Percentiles rank a stretch among this genome's conserved stretches.
These are phyloP conservation scores for Columba guinea DNA, from an alignment of 2,797 vertebrate genomes.

Conservation along the genomic window DNA sequence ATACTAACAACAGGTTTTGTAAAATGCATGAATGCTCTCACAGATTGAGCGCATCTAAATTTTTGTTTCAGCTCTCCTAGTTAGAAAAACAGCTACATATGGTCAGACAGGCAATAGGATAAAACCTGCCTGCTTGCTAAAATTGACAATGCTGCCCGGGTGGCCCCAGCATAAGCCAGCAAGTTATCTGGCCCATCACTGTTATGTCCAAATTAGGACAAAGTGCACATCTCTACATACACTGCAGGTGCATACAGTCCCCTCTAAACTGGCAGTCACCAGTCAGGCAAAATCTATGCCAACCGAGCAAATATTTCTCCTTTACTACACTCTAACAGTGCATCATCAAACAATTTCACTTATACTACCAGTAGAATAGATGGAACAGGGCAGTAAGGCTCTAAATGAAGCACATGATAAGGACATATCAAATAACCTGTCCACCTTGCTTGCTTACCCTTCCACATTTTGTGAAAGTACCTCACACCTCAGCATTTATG, in stretches of 20 bases:
- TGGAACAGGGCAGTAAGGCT: neutral
- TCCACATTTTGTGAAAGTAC: neutral
- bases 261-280: neutral
- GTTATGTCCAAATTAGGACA: neutral
- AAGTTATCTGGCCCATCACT: neutral
- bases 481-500: neutral
- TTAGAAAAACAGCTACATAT: conserved; percentile 27
- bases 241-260: neutral
- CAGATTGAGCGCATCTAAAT: neutral
- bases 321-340: neutral
- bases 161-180: neutral
- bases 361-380: neutral
- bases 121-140: neutral
- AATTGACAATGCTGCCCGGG: neutral
- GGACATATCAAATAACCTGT: neutral
- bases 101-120: neutral
- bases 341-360: neutral
- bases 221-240: neutral
- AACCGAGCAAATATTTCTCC: neutral
- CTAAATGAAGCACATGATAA: neutral
- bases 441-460: neutral
- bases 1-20: neutral
- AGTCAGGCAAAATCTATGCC: neutral
- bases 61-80: neutral
- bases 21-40: neutral